A percentile compares a stretch with the other conserved stretches of the same genome.
phyloP scores from a whole-genome alignment of 2,113 vertebrate genomes.

The Heloderma charlesbogerti region DNA sequence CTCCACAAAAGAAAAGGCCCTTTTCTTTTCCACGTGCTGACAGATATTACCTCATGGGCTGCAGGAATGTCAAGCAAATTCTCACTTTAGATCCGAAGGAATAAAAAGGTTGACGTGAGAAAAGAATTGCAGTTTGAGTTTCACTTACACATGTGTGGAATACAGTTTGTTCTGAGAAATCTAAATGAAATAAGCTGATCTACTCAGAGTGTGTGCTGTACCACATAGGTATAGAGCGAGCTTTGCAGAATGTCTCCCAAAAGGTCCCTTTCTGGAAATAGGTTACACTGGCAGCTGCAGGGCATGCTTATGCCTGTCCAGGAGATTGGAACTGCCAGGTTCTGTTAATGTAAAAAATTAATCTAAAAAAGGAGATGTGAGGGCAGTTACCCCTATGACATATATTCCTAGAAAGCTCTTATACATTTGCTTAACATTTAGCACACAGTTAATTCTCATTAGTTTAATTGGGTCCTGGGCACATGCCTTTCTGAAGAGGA shows the following conservation, averaged over 20 bases:
- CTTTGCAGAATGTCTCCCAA: neutral
- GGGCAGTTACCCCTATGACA: neutral
- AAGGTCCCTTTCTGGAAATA: neutral
- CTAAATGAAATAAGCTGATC: neutral
- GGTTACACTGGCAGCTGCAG: neutral
- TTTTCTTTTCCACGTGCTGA: neutral
- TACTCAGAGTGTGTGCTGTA: neutral
- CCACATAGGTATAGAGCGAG: neutral
- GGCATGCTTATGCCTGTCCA: neutral
- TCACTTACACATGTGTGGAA: neutral
- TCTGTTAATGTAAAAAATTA: conserved; percentile 21
- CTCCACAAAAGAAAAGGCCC: neutral
- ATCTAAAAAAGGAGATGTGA: neutral
- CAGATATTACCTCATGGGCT: neutral
- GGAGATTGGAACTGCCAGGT: neutral
- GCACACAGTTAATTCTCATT: neutral
- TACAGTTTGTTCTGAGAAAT: neutral
- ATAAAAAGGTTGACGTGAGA: neutral
- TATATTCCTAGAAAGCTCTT: neutral
- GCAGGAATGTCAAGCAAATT: neutral
- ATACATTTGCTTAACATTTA: conserved; percentile 12
- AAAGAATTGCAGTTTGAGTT: neutral
- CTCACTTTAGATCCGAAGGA: neutral
- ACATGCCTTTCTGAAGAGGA: conserved; percentile 21
- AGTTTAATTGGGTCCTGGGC: conserved; percentile 8